Percentiles rank a stretch among this genome's conserved stretches.
These are phyloP conservation scores for Elephantulus edwardii DNA, from an alignment of 2,113 vertebrate species.

Conservation along the genomic window DNA sequence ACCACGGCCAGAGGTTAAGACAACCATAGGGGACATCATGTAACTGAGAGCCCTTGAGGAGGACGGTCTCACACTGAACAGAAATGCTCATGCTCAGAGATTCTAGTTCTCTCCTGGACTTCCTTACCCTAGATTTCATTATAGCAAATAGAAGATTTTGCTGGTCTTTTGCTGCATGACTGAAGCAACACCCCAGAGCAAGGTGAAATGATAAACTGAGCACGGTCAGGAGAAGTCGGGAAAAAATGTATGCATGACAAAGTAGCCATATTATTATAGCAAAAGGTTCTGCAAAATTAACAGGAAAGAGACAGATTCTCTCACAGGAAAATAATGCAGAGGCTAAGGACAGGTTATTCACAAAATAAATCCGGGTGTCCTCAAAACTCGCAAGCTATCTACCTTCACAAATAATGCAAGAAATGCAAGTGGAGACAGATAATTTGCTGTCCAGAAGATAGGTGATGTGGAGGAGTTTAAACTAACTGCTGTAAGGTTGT, in stretches of 20 bases:
- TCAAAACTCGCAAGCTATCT: background rate
- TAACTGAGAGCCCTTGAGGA: background rate
- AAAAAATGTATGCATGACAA: background rate
- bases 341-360: background rate
- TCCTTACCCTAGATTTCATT: background rate
- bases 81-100: background rate
- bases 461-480: background rate
- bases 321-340: background rate
- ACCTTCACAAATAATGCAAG: slow-evolving; percentile 26
- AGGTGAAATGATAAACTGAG: background rate
- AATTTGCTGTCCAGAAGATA: background rate
- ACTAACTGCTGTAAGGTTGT: background rate
- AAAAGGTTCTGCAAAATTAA: background rate
- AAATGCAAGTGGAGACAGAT: background rate
- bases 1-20: too few relatives aligned
- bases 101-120: background rate
- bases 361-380: background rate
- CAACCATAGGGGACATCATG: background rate
- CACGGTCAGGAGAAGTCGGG: background rate
- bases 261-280: background rate
- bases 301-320: background rate
- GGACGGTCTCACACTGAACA: background rate
- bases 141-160: background rate
- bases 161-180: background rate
- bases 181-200: background rate